A percentile compares a stretch with the other conserved stretches of the same genome.
Conservation (phyloP, 2,113 vertebrate genomes). For the Sinocyclocheilus rhinocerous region DNA sequence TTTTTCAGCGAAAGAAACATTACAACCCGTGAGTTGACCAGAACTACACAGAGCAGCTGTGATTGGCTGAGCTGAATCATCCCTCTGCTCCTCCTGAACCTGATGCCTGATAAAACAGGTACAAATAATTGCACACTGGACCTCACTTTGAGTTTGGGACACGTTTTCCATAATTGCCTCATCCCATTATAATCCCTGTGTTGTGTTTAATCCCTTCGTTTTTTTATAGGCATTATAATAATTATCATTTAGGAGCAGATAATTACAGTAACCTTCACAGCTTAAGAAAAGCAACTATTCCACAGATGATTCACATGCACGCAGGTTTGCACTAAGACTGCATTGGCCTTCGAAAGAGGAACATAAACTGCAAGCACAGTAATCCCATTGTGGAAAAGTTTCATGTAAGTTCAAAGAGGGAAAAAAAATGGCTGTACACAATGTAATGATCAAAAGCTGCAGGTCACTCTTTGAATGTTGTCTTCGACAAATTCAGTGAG, state of each 20-base stretch:
- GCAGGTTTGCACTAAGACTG: neutral
- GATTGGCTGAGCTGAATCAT: constrained; percentile 6
- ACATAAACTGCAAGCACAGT: neutral
- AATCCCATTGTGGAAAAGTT: neutral
- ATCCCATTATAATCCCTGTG: constrained; percentile 47
- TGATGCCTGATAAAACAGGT: constrained; percentile 37
- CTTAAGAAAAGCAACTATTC: constrained; percentile 11
- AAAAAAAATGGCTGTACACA: neutral
- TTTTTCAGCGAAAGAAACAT: neutral
- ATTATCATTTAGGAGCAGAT: constrained; percentile 50
- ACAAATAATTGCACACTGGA: constrained; percentile 47
- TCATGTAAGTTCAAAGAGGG: neutral
- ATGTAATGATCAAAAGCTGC: constrained; percentile 16
- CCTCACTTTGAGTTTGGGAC: constrained; percentile 38
- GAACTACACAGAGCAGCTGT: neutral
- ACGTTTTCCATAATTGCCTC: constrained; percentile 53
- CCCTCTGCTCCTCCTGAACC: constrained; percentile 7
- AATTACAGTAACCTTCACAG: constrained; percentile 47
- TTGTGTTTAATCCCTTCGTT: constrained; percentile 50
- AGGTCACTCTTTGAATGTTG: constrained; percentile 8
- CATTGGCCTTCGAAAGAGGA: constrained; percentile 5
- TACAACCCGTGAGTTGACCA: neutral
- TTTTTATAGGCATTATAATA: constrained; percentile 50
- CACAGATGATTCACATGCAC: neutral
- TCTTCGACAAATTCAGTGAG: neutral